Conservation (phyloP, 2,113 vertebrate genomes). For the Dasyurus viverrinus region DNA sequence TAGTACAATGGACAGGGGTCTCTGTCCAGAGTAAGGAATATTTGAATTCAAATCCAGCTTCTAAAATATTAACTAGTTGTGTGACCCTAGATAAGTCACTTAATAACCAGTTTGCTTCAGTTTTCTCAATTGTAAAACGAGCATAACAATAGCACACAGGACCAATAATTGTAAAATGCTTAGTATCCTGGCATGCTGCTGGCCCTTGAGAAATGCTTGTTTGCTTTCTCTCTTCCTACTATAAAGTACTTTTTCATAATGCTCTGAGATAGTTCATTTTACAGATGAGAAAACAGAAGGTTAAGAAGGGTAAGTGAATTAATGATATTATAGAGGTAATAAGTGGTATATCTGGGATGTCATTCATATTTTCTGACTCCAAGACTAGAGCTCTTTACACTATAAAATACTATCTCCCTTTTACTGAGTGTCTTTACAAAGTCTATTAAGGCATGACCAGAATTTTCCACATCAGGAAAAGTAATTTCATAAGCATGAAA, state of each 20-base stretch:
- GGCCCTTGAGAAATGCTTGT: background rate
- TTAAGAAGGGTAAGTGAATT: background rate
- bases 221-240: background rate
- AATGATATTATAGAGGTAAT: background rate
- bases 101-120: background rate
- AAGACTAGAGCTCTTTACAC: background rate
- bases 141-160: background rate
- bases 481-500: background rate
- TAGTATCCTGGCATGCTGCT: background rate
- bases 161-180: background rate
- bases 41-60: background rate
- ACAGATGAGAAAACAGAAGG: background rate
- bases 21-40: background rate
- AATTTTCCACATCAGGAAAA: background rate
- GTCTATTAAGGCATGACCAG: background rate
- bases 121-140: background rate
- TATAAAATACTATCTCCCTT: background rate
- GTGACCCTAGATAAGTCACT: background rate
- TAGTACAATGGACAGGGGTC: background rate
- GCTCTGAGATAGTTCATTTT: background rate
- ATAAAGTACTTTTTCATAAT: background rate
- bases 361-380: background rate
- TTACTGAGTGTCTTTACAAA: background rate
- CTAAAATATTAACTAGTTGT: background rate
- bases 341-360: background rate